phyloP scores from a whole-genome alignment of 2,797 vertebrate genomes.

The Dipus sagitta region DNA sequence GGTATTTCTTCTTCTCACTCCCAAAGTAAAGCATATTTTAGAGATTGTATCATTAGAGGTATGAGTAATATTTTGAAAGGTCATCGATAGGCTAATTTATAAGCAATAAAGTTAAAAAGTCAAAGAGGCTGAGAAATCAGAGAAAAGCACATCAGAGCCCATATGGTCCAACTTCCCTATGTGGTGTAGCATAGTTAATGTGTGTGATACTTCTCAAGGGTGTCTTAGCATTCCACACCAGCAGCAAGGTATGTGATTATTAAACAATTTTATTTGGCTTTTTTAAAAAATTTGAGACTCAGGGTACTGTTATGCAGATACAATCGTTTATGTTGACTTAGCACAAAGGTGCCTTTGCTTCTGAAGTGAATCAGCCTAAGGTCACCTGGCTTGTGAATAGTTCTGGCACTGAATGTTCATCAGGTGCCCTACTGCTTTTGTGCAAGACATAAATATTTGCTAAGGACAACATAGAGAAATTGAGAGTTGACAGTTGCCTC shows the following conservation, averaged over 20 bases:
- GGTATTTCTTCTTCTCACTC: background rate
- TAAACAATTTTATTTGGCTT: background rate
- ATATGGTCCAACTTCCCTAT: accelerated
- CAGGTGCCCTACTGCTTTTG: background rate
- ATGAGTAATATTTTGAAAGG: background rate
- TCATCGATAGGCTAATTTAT: background rate
- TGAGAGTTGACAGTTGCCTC: background rate
- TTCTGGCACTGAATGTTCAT: too few relatives aligned
- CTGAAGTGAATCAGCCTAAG: background rate
- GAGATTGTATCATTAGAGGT: background rate
- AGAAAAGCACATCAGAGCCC: background rate
- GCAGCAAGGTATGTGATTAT: background rate
- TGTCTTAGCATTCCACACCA: background rate
- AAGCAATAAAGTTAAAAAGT: background rate
- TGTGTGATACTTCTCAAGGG: too few relatives aligned
- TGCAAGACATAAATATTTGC: background rate
- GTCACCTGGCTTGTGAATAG: background rate
- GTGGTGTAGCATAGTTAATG: accelerated
- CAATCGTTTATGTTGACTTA: background rate
- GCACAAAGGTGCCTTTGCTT: background rate
- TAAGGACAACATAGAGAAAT: background rate
- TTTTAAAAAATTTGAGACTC: background rate
- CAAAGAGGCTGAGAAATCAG: background rate
- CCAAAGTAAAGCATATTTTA: slow-evolving; percentile 3
- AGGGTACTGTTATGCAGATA: background rate